Conservation (phyloP, 2,797 vertebrate species). For the Poliocrania exsul region DNA sequence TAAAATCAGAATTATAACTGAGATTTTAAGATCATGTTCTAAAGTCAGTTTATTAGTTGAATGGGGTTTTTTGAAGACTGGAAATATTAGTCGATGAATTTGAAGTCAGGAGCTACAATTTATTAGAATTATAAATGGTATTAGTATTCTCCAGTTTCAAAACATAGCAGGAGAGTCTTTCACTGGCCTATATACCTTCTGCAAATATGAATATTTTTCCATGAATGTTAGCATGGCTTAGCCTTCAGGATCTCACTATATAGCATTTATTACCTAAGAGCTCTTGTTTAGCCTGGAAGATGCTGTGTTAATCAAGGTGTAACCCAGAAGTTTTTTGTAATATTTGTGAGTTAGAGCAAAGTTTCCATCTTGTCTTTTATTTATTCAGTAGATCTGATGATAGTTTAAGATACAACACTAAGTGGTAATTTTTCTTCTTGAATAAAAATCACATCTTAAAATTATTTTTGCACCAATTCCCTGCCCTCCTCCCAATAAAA, state of each 20-base stretch:
- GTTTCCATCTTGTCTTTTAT: background rate
- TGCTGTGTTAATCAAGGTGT: background rate
- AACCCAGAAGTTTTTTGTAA: background rate
- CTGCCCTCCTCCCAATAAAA: background rate
- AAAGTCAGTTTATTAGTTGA: background rate
- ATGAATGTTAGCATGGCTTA: background rate
- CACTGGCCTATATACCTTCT: background rate
- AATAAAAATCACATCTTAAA: background rate
- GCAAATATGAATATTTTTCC: background rate
- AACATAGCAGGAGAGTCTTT: background rate
- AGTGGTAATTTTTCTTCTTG: background rate
- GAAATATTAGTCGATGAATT: background rate
- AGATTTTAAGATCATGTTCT: background rate
- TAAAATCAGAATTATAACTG: background rate
- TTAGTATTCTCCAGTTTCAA: background rate
- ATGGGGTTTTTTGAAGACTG: background rate
- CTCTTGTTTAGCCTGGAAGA: background rate
- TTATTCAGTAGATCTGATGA: background rate
- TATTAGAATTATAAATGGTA: background rate
- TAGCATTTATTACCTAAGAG: background rate
- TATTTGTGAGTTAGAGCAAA: background rate
- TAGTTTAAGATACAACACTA: background rate
- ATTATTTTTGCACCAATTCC: background rate
- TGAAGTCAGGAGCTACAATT: background rate
- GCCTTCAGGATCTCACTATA: background rate